Base-by-base conservation (phyloP, 2,888 invertebrate species). In the Alsophila aescularia region DNA sequence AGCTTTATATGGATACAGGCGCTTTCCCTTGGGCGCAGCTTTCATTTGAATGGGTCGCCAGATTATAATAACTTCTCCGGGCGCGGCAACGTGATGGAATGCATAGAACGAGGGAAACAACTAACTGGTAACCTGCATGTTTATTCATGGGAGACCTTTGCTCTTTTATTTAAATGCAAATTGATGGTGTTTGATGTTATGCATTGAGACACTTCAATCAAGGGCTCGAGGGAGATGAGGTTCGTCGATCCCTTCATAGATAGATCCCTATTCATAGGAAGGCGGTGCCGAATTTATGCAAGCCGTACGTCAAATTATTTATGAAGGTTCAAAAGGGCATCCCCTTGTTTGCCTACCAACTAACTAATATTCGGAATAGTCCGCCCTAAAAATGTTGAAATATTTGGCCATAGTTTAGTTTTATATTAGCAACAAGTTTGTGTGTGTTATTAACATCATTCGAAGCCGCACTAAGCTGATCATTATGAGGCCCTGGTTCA, bases 11-110 rank as follows among this genome's bases (percentile, higher is more conserved):
- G 66, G 66, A 70, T 64, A 69, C 67, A 60, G 59, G 55, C 52
- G 37, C 10, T 42, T 35, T 66, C 69, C 73, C 68, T 57, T 31
- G 69, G 69, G 73, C 61, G 52, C 57, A 64, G 71, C 67, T 75
- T 75, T 75, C 72, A 73, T 79, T 80, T 75, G 70, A 77, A 79
- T 75, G 69, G 70, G 69, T 74, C 72, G 67, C 68, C 70, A 71
- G 70, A 79, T 79, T 75, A 79, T 78, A 75, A 78, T 79, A 79
- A 75, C 69, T 75, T 65, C 49, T 63, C 24, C 24, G 53, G 55
- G 52, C 40, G 40, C 40, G 37, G 13, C 37, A 58, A 62, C 60
- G 64, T 66, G 64, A 70, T 68, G 65, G 66, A 62, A 60, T 62
- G 24, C 21, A 10, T 12, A 15, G 45, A 16, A 10, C 31, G 16